Evolutionary conservation across 64 coral and sea anemone genomes (phyloP).

Genomic region (Stylophora pistillata): DNA sequence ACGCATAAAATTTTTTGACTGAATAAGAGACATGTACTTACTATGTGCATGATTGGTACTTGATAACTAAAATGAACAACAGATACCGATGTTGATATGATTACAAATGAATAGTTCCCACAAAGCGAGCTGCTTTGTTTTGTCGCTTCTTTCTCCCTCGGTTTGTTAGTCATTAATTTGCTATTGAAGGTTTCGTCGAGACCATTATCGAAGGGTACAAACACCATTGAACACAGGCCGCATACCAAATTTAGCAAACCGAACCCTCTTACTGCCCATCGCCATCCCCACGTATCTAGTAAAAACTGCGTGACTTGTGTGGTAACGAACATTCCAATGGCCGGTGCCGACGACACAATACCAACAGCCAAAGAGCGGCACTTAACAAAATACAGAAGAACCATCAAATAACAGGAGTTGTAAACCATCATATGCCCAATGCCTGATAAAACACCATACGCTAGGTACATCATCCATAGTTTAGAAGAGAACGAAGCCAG

Average conservation of each 20-base stretch:
- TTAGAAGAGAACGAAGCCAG: neutral
- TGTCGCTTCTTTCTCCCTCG: neutral
- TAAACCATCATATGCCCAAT: slow-evolving; percentile 19
- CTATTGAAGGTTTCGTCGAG: neutral
- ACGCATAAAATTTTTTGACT: no score
- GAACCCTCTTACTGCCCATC: slow-evolving; percentile 7
- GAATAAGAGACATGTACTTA: slow-evolving; percentile 14
- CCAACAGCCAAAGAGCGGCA: slow-evolving; percentile 36
- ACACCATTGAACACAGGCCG: slow-evolving; percentile 13
- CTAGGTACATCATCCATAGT: slow-evolving; percentile 25
- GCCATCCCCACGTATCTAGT: slow-evolving; percentile 44
- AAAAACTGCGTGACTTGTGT: slow-evolving; percentile 12
- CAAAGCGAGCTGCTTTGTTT: neutral
- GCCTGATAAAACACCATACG: slow-evolving; percentile 39
- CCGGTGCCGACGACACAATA: slow-evolving; percentile 8
- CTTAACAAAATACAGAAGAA: slow-evolving; percentile 60
- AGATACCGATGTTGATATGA: slow-evolving; percentile 9
- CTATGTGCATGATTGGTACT: slow-evolving; percentile 64
- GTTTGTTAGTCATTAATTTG: neutral
- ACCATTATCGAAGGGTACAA: neutral
- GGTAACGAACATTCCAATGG: slow-evolving; percentile 42
- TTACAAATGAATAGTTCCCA: slow-evolving; percentile 22
- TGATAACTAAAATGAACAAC: slow-evolving; percentile 22
- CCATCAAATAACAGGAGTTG: slow-evolving; percentile 16
- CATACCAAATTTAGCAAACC: neutral